These are phyloP conservation scores for Poicephalus gulielmi DNA, from an alignment of 2,113 vertebrate genomes.

Conservation along the genomic window DNA sequence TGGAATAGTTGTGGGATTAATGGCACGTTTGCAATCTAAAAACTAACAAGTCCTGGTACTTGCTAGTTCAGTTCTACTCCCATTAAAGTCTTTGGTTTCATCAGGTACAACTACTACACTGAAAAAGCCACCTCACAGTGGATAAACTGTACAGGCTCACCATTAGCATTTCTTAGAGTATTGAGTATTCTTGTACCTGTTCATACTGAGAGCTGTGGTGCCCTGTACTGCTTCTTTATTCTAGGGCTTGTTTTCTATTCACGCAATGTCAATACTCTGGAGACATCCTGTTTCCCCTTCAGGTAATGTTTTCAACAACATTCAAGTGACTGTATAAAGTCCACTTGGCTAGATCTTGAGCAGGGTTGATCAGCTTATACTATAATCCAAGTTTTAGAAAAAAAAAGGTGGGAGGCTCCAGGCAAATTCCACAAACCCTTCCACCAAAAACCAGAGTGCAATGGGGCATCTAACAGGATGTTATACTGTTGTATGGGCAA, in stretches of 20 bases:
- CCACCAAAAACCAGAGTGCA: not conserved
- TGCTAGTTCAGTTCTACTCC: not conserved
- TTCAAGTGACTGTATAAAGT: not conserved
- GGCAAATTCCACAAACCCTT: not conserved
- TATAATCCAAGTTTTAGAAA: not conserved
- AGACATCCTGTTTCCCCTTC: not conserved
- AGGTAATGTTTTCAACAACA: not conserved
- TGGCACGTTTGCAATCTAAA: not conserved
- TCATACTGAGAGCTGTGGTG: not conserved
- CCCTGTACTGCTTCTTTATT: not conserved
- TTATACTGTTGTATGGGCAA: fast-evolving
- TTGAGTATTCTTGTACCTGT: not conserved
- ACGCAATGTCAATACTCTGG: not conserved
- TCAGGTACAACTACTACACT: not conserved
- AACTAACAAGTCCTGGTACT: not conserved
- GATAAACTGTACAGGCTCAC: not conserved
- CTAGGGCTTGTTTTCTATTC: not conserved
- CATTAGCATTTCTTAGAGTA: not conserved
- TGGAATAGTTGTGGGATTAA: not conserved
- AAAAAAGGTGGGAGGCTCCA: not conserved
- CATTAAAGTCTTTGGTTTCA: not conserved
- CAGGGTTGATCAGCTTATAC: not conserved
- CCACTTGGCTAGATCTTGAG: not conserved
- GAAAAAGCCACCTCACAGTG: not conserved
- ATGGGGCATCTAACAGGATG: too few species aligned